Conservation (phyloP, 2,797 vertebrate genomes). For the Austrolebias charrua region DNA sequence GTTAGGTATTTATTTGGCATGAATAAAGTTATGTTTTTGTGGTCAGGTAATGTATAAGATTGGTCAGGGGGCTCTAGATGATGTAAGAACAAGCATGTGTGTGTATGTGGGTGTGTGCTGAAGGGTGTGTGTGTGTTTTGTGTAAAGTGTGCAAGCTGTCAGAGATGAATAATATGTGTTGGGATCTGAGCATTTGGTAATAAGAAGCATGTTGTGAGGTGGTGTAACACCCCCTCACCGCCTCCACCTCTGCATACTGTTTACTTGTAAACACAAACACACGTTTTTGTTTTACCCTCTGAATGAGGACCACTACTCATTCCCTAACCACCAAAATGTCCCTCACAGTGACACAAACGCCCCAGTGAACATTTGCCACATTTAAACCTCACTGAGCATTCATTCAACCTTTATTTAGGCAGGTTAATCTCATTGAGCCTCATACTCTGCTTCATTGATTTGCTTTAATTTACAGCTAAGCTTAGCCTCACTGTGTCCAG, state of each 20-base stretch:
- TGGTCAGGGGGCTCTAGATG: conserved; percentile 1
- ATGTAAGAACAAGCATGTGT: conserved; percentile 4
- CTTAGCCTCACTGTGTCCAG: neutral
- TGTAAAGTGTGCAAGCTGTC: conserved; percentile 74
- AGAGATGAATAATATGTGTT: conserved; percentile 79
- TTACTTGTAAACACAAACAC: conserved; percentile 45
- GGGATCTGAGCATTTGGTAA: conserved; percentile 80
- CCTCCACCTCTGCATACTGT: conserved; percentile 71
- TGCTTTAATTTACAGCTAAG: neutral
- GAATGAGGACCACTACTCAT: conserved; percentile 10
- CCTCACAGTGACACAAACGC: neutral
- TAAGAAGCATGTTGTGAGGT: conserved; percentile 78
- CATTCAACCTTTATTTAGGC: too few species aligned
- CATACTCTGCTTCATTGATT: neutral
- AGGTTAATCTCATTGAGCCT: too few species aligned
- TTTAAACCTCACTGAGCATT: neutral
- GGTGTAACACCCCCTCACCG: conserved; percentile 29
- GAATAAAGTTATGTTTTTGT: neutral
- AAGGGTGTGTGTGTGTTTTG: conserved; percentile 46
- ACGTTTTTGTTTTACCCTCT: neutral
- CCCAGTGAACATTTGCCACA: neutral
- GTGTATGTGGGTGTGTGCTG: conserved; percentile 19
- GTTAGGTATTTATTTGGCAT: neutral
- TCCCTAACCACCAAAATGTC: neutral
- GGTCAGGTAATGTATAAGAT: neutral